These are phyloP conservation scores for Centroberyx gerrardi DNA, from an alignment of 2,797 vertebrate species.

Conservation along the genomic window DNA sequence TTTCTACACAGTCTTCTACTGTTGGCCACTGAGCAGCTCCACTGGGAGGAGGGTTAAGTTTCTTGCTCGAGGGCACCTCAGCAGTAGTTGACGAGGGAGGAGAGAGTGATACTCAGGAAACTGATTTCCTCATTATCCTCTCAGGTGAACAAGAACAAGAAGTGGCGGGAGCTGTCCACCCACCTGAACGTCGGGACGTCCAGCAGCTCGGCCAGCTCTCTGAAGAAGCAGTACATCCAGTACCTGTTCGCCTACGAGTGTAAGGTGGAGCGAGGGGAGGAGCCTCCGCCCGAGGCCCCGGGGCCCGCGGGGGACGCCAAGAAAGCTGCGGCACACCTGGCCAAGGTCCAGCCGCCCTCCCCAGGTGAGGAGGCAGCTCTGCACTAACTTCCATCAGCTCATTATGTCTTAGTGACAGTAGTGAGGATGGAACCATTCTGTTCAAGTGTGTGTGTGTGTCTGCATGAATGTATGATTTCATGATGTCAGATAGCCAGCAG, in stretches of 20 bases:
- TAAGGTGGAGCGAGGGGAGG: conserved; percentile 96
- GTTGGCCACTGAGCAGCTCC: too few species aligned
- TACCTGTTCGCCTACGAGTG: conserved; percentile 99
- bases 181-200: conserved; percentile 93
- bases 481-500: conserved; percentile 50
- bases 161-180: conserved; percentile 94
- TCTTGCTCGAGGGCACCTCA: too few species aligned
- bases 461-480: not conserved
- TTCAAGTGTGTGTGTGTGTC: not conserved
- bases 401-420: too few species aligned
- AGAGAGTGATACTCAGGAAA: too few species aligned
- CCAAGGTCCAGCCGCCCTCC: conserved; percentile 95
- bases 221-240: conserved; percentile 99
- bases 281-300: conserved; percentile 91
- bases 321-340: conserved; percentile 84
- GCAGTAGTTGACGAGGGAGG: too few species aligned
- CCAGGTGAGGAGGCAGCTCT: conserved; percentile 87
- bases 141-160: conserved; percentile 98
- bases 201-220: conserved; percentile 94
- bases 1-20: too few species aligned
- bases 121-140: too few species aligned
- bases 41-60: too few species aligned
- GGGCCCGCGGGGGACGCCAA: conserved; percentile 86
- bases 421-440: not conserved
- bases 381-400: conserved; percentile 47